Evolutionary conservation across 2,888 invertebrate genomes (phyloP), one percentile per base, ranked within the genome.

Genomic region (Zaprionus bogoriensis): DNA sequence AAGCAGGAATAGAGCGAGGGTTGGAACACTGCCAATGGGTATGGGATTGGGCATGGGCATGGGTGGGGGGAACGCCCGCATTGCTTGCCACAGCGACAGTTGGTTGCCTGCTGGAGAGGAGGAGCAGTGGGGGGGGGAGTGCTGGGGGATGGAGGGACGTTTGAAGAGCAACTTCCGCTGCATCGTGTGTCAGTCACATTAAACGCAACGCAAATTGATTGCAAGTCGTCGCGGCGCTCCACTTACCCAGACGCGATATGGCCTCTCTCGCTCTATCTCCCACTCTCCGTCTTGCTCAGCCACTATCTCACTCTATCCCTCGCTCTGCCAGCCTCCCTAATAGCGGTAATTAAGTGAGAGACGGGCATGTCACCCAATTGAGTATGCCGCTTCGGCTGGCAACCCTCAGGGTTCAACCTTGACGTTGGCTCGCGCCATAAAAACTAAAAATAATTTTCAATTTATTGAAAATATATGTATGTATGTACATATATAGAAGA

Each of bases 131-230:
- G 20, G n/a, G 9, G 7, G 10, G 17, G 32, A n/a, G 9, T 12
- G 23, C 7, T 12, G 44, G 3, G 4, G 17, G 10, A n/a, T n/a
- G 9, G 28, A 10, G 20, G 19, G 14, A 17, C 10, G 9, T 9
- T 36, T 7, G 19, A 3, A 42, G 7, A 4, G 41, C 63, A 44
- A 67, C 63, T 69, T 76, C 65, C 78, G 75, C 36, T 67, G 55
- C 32, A 54, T 65, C 48, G 58, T 61, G 62, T 51, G 59, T 55
- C 48, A 48, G 51, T 62, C 50, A 59, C 53, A 57, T 60, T 45
- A 67, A 78, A 75, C 65, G 61, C 59, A 73, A 79, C 77, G 84
- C 78, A 80, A 80, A 79, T 83, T 83, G 77, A 79, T 79, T 79
- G 73, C 59, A 57, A 80, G 69, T 50, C 48, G 68, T 48, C 48